phyloP scores from a whole-genome alignment of 2,888 invertebrate genomes.

The Ypsolopha sequella region DNA sequence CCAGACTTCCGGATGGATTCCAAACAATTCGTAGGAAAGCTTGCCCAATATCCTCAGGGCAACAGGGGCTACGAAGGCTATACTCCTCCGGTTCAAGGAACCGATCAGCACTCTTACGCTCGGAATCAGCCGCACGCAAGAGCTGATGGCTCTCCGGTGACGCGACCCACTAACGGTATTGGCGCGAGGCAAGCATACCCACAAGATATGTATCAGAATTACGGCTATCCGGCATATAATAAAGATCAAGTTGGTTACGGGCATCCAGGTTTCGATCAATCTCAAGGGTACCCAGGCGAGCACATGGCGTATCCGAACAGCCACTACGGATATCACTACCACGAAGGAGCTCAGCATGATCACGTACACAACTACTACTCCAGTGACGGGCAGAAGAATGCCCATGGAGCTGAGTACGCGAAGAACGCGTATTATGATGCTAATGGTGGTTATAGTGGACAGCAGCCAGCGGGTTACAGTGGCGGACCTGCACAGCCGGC shows the following conservation, averaged over 20 bases:
- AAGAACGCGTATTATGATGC: conserved; percentile 61
- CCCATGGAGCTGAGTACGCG: conserved; percentile 64
- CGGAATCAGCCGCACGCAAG: conserved; percentile 50
- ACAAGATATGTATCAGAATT: conserved; percentile 65
- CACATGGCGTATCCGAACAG: conserved; percentile 57
- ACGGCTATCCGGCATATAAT: conserved; percentile 64
- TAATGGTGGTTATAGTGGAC: conserved; percentile 42
- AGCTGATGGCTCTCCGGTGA: conserved; percentile 43
- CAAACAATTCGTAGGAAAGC: conserved; percentile 59
- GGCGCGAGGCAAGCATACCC: conserved; percentile 49
- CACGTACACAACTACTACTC: conserved; percentile 57
- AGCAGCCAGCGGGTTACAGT: conserved; percentile 44
- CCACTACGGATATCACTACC: conserved; percentile 65
- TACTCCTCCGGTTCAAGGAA: conserved; percentile 35
- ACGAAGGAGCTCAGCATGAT: conserved; percentile 51
- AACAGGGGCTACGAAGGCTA: conserved; percentile 52
- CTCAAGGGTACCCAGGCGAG: conserved; percentile 51
- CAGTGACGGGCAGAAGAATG: conserved; percentile 59
- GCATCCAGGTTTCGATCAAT: conserved; percentile 69
- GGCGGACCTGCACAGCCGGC: conserved; percentile 45
- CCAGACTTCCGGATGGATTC: conserved; percentile 66
- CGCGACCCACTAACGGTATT: conserved; percentile 49
- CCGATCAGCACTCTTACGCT: conserved; percentile 59
- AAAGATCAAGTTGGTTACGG: conserved; percentile 67
- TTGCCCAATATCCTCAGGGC: conserved; percentile 54